Conservation (phyloP, 2,797 vertebrate species). For the Botia almorhae region DNA sequence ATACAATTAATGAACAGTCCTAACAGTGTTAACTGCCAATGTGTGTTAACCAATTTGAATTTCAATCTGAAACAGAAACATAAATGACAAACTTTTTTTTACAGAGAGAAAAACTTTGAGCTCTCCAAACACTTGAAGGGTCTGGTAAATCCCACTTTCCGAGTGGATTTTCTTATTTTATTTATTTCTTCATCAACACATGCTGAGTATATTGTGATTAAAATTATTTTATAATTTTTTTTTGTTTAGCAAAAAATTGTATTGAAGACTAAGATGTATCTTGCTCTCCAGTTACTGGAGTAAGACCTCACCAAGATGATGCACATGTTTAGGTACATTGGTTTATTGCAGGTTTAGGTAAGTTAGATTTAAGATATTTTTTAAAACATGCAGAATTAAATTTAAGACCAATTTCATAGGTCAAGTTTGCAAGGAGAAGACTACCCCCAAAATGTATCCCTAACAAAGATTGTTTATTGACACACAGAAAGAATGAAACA, state of each 20-base stretch:
- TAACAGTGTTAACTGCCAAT: no score
- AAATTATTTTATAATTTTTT: not conserved
- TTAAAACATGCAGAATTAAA: no score
- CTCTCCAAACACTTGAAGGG: conserved; percentile 98
- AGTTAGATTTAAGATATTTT: no score
- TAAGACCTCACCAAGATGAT: conserved; percentile 98
- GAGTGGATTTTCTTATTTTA: conserved; percentile 78
- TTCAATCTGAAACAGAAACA: not conserved
- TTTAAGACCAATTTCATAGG: no score
- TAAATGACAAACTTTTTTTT: not conserved
- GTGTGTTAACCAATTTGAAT: not conserved
- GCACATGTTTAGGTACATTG: conserved; percentile 91
- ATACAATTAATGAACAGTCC: not conserved
- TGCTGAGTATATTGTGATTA: not conserved
- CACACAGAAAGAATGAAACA: no score
- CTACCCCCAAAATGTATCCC: no score
- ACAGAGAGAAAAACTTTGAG: conserved; percentile 96
- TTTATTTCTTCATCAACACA: not conserved
- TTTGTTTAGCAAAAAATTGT: conserved; percentile 85
- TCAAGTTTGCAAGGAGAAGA: no score
- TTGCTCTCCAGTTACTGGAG: conserved; percentile 96
- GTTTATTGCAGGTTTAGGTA: no score
- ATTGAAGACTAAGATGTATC: conserved; percentile 98
- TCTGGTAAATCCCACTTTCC: conserved; percentile 88
- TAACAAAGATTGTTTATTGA: no score